Evolutionary conservation across 1,140 invertebrate species (phyloP).

Genomic region (Propsilocerus akamusi): DNA sequence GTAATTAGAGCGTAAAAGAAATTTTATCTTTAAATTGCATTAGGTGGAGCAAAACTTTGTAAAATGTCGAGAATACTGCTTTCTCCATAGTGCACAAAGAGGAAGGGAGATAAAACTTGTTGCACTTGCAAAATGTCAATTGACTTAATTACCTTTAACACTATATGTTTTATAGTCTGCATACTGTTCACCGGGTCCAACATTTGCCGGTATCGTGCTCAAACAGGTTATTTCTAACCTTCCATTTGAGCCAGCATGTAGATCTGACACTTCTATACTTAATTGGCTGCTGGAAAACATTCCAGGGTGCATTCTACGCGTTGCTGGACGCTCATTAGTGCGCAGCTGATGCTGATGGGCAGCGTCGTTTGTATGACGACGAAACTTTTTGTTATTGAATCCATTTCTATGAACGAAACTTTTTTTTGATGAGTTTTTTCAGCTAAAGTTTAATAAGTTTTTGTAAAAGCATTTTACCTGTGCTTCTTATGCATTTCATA

Average conservation of each 20-base stretch:
- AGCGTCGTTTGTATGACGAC: slow-evolving; percentile 19
- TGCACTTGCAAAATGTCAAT: too few relatives aligned
- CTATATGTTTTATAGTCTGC: slow-evolving; percentile 46
- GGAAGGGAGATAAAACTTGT: slow-evolving; percentile 21
- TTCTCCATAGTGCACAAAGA: slow-evolving; percentile 14
- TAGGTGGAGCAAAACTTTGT: neutral
- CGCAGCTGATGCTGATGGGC: neutral
- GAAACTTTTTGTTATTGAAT: slow-evolving; percentile 15
- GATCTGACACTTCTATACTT: slow-evolving; percentile 38
- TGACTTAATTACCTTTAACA: slow-evolving; percentile 42
- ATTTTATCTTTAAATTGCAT: neutral
- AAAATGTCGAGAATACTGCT: neutral
- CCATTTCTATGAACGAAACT: slow-evolving; percentile 3
- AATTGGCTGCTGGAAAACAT: slow-evolving; percentile 25
- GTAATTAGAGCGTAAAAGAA: slow-evolving; percentile 6
- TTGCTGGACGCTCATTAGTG: neutral
- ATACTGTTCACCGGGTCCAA: slow-evolving; percentile 36
- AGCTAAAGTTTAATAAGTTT: too few relatives aligned
- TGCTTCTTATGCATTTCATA: slow-evolving; percentile 2
- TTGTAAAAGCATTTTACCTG: too few relatives aligned
- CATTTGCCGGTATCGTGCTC: slow-evolving; percentile 49
- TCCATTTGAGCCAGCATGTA: slow-evolving; percentile 42
- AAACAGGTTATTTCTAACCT: slow-evolving; percentile 46
- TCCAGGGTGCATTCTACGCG: slow-evolving; percentile 9
- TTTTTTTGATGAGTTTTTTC: too few relatives aligned